Percentiles rank a stretch among this genome's conserved stretches.
Conservation (phyloP, 2,797 vertebrate species). For the Leptodactylus fallax region DNA sequence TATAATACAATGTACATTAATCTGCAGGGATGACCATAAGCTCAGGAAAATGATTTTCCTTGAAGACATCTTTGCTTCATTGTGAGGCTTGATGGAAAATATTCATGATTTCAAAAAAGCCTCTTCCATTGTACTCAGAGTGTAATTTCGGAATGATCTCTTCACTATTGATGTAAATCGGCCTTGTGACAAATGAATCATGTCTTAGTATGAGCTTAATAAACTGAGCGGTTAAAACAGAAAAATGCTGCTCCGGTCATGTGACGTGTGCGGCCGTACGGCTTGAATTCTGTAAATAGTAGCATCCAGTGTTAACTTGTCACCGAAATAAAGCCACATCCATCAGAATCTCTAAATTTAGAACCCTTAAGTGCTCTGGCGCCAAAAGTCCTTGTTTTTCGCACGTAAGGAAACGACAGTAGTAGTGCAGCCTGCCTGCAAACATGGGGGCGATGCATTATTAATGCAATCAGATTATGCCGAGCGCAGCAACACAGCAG, state of each 20-base stretch:
- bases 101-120: too few relatives aligned
- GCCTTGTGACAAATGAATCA: not conserved
- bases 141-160: too few relatives aligned
- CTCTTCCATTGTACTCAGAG: not conserved
- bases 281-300: constrained; percentile 22
- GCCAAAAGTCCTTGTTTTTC: constrained; percentile 36
- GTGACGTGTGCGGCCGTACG: not conserved
- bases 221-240: not conserved
- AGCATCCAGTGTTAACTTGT: constrained; percentile 27
- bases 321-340: constrained; percentile 37
- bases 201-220: not conserved
- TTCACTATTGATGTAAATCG: too few relatives aligned
- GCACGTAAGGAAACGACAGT: constrained; percentile 30
- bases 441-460: constrained; percentile 40
- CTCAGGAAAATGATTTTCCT: too few relatives aligned
- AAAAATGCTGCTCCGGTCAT: not conserved
- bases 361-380: constrained; percentile 35
- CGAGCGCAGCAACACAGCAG: constrained; percentile 28
- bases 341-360: constrained; percentile 43
- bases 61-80: too few relatives aligned
- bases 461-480: constrained; percentile 52
- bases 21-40: too few relatives aligned
- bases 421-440: constrained; percentile 17
- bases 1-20: too few relatives aligned
- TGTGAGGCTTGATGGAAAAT: too few relatives aligned